Evolutionary conservation across 2,797 vertebrate species (phyloP).

Genomic region (Cirrhinus mrigala): DNA sequence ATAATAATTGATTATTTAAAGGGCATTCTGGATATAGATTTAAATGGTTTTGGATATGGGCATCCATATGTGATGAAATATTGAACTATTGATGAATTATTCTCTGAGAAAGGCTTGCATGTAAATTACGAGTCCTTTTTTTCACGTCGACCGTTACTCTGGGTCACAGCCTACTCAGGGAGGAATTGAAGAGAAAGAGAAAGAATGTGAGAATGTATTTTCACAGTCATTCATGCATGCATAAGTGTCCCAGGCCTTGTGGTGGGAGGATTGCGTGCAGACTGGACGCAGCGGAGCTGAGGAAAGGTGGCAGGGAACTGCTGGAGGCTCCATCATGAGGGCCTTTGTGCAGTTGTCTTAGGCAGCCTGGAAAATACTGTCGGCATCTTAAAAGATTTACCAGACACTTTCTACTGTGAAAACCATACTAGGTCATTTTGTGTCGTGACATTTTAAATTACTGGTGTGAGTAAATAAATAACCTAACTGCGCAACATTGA

Average conservation of each 20-base stretch:
- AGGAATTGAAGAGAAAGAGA: slow-evolving; percentile 58
- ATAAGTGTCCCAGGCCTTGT: slow-evolving; percentile 57
- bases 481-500: background rate
- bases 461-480: slow-evolving; percentile 24
- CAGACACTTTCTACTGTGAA: slow-evolving; percentile 17
- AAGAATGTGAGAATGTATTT: slow-evolving; percentile 26
- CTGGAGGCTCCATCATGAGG: slow-evolving; percentile 33
- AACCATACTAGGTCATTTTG: slow-evolving; percentile 11
- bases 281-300: slow-evolving; percentile 33
- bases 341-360: slow-evolving; percentile 68
- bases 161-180: slow-evolving; percentile 1
- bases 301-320: slow-evolving; percentile 53
- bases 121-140: background rate
- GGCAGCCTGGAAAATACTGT: slow-evolving; percentile 61
- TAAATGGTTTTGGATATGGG: background rate
- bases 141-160: background rate
- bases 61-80: background rate
- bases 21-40: background rate
- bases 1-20: background rate
- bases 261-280: slow-evolving; percentile 67
- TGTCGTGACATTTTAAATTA: slow-evolving; percentile 2
- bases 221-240: slow-evolving; percentile 30
- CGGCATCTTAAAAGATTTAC: slow-evolving; percentile 18
- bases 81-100: background rate
- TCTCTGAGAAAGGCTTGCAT: background rate